Evolutionary conservation across 2,888 invertebrate genomes (phyloP).

Genomic region (Drosophila helvetica): DNA sequence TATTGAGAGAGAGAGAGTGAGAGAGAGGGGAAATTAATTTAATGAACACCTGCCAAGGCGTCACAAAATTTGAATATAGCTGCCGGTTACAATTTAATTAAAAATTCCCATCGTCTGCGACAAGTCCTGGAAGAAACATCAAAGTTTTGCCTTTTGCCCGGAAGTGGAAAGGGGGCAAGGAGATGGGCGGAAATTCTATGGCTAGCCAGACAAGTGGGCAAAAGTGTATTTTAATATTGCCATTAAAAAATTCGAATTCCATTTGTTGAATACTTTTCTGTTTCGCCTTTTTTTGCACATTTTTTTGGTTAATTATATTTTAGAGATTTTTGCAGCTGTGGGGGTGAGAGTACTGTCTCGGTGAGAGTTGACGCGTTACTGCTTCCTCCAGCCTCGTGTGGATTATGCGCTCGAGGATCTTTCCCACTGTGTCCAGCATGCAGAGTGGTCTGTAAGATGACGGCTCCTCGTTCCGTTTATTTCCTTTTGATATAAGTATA

Average conservation of each 20-base stretch:
- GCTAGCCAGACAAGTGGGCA: slow-evolving; percentile 29
- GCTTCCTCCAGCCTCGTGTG: too few relatives aligned
- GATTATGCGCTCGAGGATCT: too few relatives aligned
- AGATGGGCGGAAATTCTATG: slow-evolving; percentile 33
- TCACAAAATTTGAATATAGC: slow-evolving; percentile 33
- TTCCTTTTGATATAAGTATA: too few relatives aligned
- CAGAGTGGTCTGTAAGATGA: too few relatives aligned
- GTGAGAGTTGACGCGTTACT: too few relatives aligned
- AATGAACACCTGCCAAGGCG: slow-evolving; percentile 4
- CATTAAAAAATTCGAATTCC: background rate
- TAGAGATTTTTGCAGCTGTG: slow-evolving; percentile 41
- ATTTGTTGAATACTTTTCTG: background rate
- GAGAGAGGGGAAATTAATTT: slow-evolving; percentile 26
- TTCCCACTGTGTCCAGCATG: too few relatives aligned
- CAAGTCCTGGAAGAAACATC: slow-evolving; percentile 4
- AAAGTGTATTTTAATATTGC: slow-evolving; percentile 25
- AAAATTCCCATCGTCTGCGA: slow-evolving; percentile 32
- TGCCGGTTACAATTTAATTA: slow-evolving; percentile 53
- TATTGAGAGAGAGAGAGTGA: too few relatives aligned
- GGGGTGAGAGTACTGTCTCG: too few relatives aligned
- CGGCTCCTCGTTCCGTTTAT: too few relatives aligned
- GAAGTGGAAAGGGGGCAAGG: background rate
- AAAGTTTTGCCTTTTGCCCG: too few relatives aligned
- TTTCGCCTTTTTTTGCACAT: slow-evolving; percentile 4
- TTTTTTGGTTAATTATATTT: too few relatives aligned